Evolutionary conservation across 2,797 vertebrate genomes (phyloP).

Genomic region (Macroramphosus scolopax): DNA sequence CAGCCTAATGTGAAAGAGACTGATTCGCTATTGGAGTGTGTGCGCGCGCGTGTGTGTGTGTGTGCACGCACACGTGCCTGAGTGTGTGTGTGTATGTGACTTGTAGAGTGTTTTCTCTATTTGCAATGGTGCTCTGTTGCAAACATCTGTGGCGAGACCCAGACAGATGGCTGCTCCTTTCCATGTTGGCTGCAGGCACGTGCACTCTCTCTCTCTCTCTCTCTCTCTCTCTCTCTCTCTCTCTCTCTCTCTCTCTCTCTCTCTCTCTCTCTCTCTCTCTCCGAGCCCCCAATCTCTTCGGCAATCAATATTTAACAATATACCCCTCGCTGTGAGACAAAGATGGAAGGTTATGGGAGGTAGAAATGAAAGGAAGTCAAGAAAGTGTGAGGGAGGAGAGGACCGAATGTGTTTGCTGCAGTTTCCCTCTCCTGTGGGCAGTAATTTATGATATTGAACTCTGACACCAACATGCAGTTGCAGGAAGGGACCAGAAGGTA

Average conservation of each 20-base stretch:
- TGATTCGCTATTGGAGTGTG: slow-evolving; percentile 60
- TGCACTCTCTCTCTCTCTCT: slow-evolving; percentile 10
- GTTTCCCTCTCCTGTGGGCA: slow-evolving; percentile 18
- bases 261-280: slow-evolving; percentile 13
- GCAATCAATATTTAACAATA: slow-evolving; percentile 72
- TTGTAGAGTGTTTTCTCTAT: slow-evolving; percentile 55
- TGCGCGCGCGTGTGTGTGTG: slow-evolving; percentile 21
- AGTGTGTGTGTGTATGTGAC: slow-evolving; percentile 26
- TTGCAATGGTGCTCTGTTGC: slow-evolving; percentile 51
- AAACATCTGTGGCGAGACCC: slow-evolving; percentile 66
- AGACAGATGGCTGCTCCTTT: slow-evolving; percentile 65
- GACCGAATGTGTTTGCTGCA: slow-evolving; percentile 25
- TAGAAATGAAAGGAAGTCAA: slow-evolving; percentile 8
- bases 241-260: slow-evolving; percentile 7
- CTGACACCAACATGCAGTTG: too few relatives aligned
- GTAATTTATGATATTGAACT: slow-evolving; percentile 26
- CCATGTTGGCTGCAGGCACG: slow-evolving; percentile 50
- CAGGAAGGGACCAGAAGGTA: slow-evolving; percentile 4
- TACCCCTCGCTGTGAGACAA: slow-evolving; percentile 52
- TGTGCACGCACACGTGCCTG: too few relatives aligned
- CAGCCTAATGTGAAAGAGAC: slow-evolving; percentile 70
- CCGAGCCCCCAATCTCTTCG: slow-evolving; percentile 25
- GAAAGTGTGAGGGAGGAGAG: slow-evolving; percentile 28
- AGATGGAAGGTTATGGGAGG: slow-evolving; percentile 18
- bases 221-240: slow-evolving; percentile 1